Base-by-base conservation (phyloP, 2,797 vertebrate genomes). In the Lepus townsendii region DNA sequence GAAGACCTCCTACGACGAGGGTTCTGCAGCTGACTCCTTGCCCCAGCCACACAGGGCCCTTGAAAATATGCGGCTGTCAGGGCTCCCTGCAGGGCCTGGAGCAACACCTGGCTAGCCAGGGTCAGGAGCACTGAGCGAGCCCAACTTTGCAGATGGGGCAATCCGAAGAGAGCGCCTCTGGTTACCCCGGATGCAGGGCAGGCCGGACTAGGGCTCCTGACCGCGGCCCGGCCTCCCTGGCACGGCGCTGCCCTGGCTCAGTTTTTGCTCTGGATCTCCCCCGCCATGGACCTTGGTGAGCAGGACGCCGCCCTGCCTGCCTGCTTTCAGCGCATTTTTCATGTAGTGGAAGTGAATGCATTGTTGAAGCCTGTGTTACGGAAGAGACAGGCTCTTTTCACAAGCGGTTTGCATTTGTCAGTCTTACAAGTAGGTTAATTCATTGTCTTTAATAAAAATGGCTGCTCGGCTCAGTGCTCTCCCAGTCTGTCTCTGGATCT, bases 381-480 rank as follows among this genome's bases (percentile, higher is more conserved):
- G 62, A 50, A 42, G 72, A 62, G 38, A 35, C 3, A 3, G 38
- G 22, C 52, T 88, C 35, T 63, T 35, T 85, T 65, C 12, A 3
- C 17, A 26, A 26, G 69, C 7, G 1, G 1, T 27, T 73, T 1
- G 13, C 47, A 42, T 52, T 42, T 63, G 13, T 69, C 19, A 60
- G 27, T 38, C 38, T 88, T 63, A 20, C 12, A 32, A 1, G 20
- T 16, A 14, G 10, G n/a, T 19, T 4, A 5, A 11, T 73, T 54
- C 47, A 4, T 26, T 52, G 17, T 71, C 50, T 89, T 42, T 57
- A 1, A 65, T 3, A 5, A 35, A 75, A n/a, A 0, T 8, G 5
- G 13, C 1, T 5, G 8, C 13, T 0, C 0, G 7, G 42, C 72
- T 7, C n/a, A 0, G 4, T 14, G 2, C 2, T 83, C 75, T 69